Percentiles rank a stretch among this genome's conserved stretches.
These are phyloP conservation scores for Meles meles DNA, from an alignment of 2,113 vertebrate species.

Conservation along the genomic window DNA sequence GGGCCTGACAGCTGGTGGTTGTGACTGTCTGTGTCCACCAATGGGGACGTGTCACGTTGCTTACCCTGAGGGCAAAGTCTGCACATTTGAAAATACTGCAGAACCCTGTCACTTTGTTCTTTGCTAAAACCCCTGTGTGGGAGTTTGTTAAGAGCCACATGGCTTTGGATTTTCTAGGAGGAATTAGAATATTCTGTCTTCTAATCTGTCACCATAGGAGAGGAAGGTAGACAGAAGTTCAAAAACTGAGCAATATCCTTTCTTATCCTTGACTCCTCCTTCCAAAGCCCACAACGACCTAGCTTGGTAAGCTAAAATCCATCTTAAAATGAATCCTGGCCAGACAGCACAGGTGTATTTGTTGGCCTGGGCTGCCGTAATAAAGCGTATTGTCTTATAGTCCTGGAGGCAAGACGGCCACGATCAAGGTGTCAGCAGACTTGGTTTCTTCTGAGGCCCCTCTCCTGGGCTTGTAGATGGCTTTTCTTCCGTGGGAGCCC, in stretches of 20 bases:
- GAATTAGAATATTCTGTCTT: constrained; percentile 33
- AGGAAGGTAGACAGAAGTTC: not conserved
- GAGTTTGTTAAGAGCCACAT: not conserved
- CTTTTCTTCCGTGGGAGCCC: not conserved
- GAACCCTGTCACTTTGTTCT: not conserved
- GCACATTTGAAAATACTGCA: not conserved
- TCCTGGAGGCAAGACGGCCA: not conserved
- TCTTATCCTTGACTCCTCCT: not conserved
- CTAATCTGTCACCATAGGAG: not conserved
- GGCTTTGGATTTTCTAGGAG: constrained; percentile 35
- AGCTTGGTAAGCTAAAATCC: not conserved
- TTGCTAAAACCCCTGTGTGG: not conserved
- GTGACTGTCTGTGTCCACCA: not conserved
- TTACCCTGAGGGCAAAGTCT: not conserved
- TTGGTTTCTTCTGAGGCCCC: not conserved
- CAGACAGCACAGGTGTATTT: not conserved
- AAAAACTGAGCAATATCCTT: not conserved
- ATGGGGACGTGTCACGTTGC: not conserved
- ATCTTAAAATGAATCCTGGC: not conserved
- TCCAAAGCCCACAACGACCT: not conserved
- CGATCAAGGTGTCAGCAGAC: not conserved
- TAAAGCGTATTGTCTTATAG: not conserved
- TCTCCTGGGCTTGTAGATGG: not conserved
- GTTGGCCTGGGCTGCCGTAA: not conserved
- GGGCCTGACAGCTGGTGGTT: not conserved